Percentiles rank a stretch among this genome's conserved stretches.
These are phyloP conservation scores for Allobates femoralis DNA, from an alignment of 2,797 vertebrate genomes.

Conservation along the genomic window DNA sequence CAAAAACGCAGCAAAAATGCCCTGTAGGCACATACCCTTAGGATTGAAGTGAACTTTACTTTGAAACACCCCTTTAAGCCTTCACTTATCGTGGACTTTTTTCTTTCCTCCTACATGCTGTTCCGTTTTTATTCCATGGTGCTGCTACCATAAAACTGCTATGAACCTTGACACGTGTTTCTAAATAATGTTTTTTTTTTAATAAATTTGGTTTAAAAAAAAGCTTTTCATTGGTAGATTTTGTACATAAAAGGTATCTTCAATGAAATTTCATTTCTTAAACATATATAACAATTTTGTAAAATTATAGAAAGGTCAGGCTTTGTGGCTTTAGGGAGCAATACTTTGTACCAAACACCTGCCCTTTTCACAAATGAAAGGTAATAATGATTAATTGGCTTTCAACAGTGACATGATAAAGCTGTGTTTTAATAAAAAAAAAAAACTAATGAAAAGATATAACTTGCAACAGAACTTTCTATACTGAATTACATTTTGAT, in stretches of 20 bases:
- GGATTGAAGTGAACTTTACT: too few species aligned
- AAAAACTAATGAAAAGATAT: not conserved
- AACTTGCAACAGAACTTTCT: not conserved
- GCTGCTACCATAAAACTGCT: too few species aligned
- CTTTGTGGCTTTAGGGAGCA: slow-evolving; percentile 35
- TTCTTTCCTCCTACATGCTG: too few species aligned
- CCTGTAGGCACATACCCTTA: too few species aligned
- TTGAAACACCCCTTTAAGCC: too few species aligned
- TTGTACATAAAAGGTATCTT: not conserved
- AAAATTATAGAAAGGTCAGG: slow-evolving; percentile 33
- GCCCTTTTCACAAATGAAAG: slow-evolving; percentile 47
- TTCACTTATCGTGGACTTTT: too few species aligned
- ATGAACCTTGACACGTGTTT: too few species aligned
- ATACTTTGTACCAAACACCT: slow-evolving; percentile 26
- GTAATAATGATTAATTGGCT: slow-evolving; percentile 43
- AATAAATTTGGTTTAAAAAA: not conserved
- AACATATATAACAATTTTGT: not conserved
- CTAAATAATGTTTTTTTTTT: too few species aligned
- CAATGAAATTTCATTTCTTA: not conserved
- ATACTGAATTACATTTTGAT: not conserved
- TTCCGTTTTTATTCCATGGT: too few species aligned
- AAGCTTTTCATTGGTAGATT: not conserved
- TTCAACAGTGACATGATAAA: not conserved
- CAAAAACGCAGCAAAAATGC: too few species aligned
- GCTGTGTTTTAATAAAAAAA: not conserved